Evolutionary conservation across 2,888 invertebrate species (phyloP).

Genomic region (Noctua janthe): DNA sequence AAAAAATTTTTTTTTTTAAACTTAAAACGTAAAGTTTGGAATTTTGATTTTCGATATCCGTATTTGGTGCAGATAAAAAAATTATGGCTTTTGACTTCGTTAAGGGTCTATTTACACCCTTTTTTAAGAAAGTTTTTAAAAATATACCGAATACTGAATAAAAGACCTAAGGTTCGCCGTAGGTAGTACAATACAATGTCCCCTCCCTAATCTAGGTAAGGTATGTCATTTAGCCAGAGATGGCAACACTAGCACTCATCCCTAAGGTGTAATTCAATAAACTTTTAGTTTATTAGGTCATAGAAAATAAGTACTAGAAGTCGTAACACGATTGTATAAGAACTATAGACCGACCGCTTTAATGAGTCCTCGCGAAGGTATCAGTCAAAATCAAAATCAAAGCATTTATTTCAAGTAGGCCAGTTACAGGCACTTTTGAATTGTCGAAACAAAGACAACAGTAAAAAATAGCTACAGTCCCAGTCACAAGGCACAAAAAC

Average conservation of each 20-base stretch:
- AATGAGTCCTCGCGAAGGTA: no score
- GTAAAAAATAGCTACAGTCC: no score
- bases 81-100: no score
- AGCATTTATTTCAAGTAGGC: no score
- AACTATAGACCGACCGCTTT: background rate
- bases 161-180: background rate
- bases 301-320: background rate
- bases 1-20: no score
- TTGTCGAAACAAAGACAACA: no score
- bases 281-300: background rate
- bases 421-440: no score
- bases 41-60: background rate
- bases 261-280: background rate
- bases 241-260: background rate
- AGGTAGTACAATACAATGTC: no score
- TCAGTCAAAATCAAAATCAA: no score
- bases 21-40: no score
- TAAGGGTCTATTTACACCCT: background rate
- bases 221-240: background rate
- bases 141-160: no score
- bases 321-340: background rate
- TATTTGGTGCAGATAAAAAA: background rate
- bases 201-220: background rate
- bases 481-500: no score
- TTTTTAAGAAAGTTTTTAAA: background rate